Base-by-base conservation (phyloP, 2,113 vertebrate genomes). In the Sylvilagus bachmani region DNA sequence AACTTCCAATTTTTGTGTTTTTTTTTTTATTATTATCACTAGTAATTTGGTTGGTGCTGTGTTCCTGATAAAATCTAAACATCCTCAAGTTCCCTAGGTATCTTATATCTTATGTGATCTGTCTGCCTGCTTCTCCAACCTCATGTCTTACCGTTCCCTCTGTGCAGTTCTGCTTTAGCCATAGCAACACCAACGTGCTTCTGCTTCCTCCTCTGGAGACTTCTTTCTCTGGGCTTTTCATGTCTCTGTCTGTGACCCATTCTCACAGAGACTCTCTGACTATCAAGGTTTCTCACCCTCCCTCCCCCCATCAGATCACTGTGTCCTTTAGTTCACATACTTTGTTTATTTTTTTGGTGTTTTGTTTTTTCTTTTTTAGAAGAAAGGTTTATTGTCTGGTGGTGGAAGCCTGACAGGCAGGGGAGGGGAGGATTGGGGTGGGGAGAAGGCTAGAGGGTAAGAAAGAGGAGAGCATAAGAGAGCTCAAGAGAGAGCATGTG, bases 321-420 rank as follows among this genome's bases (percentile, higher is more conserved):
- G 38, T 66, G 36, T 11, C 25, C 38, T 92, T 90, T 25, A 69
- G 33, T 92, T 74, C 83, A 75, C 49, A 61, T 77, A 44, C 44
- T 44, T 44, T 44, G 44, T 38, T 38, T 38, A 1, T 44, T 44
- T 44, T 44, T 44, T 44, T 44, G 44, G 44, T 44, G 44, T 44
- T 44, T 44, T 44, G 6, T 44, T 38, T 38, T 38, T 38, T 38
- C 38, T 44, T 44, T 44, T 44, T 44, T 44, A 44, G 44, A 44
- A 44, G 44, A 44, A 44, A 44, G 44, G 44, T 44, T 44, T 44
- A 44, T 44, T 44, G 44, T 1, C 44, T 44, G 44, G 44, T 44
- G 44, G 44, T 6, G 44, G 44, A 44, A 44, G 44, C 44, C 44
- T 44, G 44, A 44, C 44, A 44, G 44, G 44, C 7, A 7, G 44